Evolutionary conservation across 2,888 invertebrate genomes (phyloP), one percentile per base, ranked within the genome.

Genomic region (Caenorhabditis sp.): DNA sequence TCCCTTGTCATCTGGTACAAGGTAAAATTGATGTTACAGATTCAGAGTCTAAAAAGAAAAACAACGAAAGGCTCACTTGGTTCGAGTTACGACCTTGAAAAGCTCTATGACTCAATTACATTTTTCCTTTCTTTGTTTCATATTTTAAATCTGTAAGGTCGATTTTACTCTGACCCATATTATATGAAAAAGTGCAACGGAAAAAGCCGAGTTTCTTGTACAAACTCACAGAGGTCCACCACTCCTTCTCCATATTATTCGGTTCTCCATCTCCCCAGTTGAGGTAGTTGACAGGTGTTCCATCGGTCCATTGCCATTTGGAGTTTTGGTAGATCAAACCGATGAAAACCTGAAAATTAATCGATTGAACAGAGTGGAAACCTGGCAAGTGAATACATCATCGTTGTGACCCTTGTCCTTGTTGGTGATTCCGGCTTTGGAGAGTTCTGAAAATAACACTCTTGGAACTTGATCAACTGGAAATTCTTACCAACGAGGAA

Each of bases 201-300:
- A n/a, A n/a, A n/a, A n/a, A n/a, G n/a, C n/a, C n/a, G n/a, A n/a
- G n/a, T n/a, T n/a, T n/a, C n/a, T n/a, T n/a, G n/a, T n/a, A n/a
- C n/a, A 38, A 68, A 74, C 80, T 19, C 0, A 81, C 80, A 49
- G 72, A 58, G 41, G 72, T 73, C 82, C 82, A 82, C 76, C 76
- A 82, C 24, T 82, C 82, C 24, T 66, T 76, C 0, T 76, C 51
- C 82, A 82, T 82, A 24, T 76, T 73, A 61, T 82, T 82, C 51
- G 82, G 82, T 22, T 82, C 82, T 19, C 76, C 82, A 26, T 76
- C 76, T 70, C 72, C 82, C 82, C 82, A 82, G 44, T 82, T 82
- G 47, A 82, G 38, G 44, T 35, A 82, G 31, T 31, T 68, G 1
- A 76, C 76, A 14, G 49, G 16, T 2, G 72, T 49, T 66, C 82